Evolutionary conservation across 1,140 invertebrate species (phyloP), one percentile per base, ranked within the genome.

Genomic region (Aphaenogaster floridana): DNA sequence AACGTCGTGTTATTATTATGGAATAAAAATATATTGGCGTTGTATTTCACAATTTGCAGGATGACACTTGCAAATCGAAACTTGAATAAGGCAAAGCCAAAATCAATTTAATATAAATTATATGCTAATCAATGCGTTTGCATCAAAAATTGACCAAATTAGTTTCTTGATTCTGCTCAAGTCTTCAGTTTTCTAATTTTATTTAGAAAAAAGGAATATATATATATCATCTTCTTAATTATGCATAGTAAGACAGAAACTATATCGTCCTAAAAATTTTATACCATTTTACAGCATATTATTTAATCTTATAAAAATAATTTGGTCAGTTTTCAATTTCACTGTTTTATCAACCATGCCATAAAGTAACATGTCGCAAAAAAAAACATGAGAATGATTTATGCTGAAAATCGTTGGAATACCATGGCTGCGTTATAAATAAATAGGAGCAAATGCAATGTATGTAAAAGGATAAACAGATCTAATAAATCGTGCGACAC

Each of bases 401-500:
- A 34, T n/a, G 28, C 0, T 45, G 4, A 59, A 54, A 50, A 42
- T 72, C 7, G 1, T 59, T 61, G 7, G 39, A 11, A 48, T 7
- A 36, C 8, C 6, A 54, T 11, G 17, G 8, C 8, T 17, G n/a
- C 11, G 3, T 83, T 59, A 17, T 61, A 39, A 72, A 45, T 42
- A 69, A 52, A 61, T 11, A 68, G 8, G 4, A 57, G 9, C 15
- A 42, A 52, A 79, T 7, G 39, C 3, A 66, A 45, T 21, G 17
- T 59, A 21, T 13, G 7, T 69, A n/a, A 36, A 57, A 15, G 4
- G 34, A 36, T 48, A 69, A 71, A 80, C 7, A 34, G 13, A 64
- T 64, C 45, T 36, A 79, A 68, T 52, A 52, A 80, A 72, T 28
- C 54, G 69, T 84, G 80, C 80, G 68, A 84, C 69, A 74, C 15